Base-by-base conservation (phyloP, 2,888 invertebrate species). In the Oscheius myriophilus region DNA sequence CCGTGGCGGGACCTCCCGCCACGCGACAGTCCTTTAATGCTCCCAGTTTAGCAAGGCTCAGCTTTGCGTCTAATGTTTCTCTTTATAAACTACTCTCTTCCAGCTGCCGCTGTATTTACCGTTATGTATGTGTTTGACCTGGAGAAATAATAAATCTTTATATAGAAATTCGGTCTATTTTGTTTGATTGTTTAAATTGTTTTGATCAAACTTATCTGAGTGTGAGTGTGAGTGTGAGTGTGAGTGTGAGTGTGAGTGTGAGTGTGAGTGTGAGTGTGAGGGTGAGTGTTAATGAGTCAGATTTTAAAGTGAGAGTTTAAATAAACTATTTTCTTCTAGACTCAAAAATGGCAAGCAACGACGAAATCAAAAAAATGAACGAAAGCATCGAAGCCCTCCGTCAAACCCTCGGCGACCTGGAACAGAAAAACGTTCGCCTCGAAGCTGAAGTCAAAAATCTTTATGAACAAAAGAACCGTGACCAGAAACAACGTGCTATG, bases 391-490 rank as follows among this genome's bases (percentile, higher is more conserved):
- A 62, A 9, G 12, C 43, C 3, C 41, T 71, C n/a, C 52, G 71
- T 33, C 53, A 55, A 43, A 73, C 69, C 39, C 67, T 73, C 49
- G 51, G 58, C 1, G 67, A 69, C 45, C 66, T 73, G 26, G 73
- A 73, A 33, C 62, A 66, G 18, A 54, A 70, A 25, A 73, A 73
- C 52, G n/a, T 58, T 2, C 43, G 57, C 11, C 59, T 73, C 39
- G 73, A 73, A 45, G 42, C 65, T 49, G 73, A 73, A 52, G 73
- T 69, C 39, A 64, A 64, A 67, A 26, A 49, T 70, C 83, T 89
- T 51, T 88, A 88, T 81, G 87, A 87, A 75, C 88, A 88, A 74
- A 3, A 33, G 9, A 33, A 33, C 33, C 3, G 9, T 3, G 33
- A 33, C 9, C 33, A 33, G 33, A 33, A 33, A 33, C 33, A 33